These are phyloP conservation scores for Maylandia zebra DNA, from an alignment of 2,113 vertebrate species.

Conservation along the genomic window DNA sequence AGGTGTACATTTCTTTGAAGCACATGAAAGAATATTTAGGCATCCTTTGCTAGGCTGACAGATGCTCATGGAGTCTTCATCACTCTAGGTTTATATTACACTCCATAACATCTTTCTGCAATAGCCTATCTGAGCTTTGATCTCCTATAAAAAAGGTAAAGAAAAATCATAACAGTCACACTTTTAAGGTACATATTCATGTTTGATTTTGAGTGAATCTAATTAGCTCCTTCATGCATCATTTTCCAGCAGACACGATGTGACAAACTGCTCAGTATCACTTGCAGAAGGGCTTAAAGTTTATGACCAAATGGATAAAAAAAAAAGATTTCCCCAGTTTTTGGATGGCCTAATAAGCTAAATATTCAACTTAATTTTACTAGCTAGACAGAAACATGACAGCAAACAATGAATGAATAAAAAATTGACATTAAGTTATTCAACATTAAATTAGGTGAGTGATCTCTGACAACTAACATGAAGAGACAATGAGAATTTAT, in stretches of 20 bases:
- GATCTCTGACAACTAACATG: background rate
- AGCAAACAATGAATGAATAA: background rate
- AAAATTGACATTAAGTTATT: background rate
- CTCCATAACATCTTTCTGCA: background rate
- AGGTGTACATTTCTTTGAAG: background rate
- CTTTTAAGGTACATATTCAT: background rate
- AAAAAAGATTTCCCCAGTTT: accelerated
- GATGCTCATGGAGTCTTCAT: background rate
- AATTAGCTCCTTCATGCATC: background rate
- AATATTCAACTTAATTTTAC: background rate
- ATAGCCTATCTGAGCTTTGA: background rate
- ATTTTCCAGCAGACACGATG: background rate
- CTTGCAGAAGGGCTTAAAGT: background rate
- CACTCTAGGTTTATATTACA: background rate
- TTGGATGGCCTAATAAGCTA: background rate
- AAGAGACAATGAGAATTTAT: background rate
- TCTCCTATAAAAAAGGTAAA: background rate
- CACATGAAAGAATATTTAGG: background rate
- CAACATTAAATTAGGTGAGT: background rate
- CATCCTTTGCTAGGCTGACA: background rate
- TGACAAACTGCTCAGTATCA: background rate
- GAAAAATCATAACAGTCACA: background rate
- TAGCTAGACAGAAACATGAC: background rate
- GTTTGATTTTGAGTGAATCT: background rate
- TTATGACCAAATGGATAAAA: background rate